Base-by-base conservation (phyloP, 2,797 vertebrate genomes). In the Karalla daura region DNA sequence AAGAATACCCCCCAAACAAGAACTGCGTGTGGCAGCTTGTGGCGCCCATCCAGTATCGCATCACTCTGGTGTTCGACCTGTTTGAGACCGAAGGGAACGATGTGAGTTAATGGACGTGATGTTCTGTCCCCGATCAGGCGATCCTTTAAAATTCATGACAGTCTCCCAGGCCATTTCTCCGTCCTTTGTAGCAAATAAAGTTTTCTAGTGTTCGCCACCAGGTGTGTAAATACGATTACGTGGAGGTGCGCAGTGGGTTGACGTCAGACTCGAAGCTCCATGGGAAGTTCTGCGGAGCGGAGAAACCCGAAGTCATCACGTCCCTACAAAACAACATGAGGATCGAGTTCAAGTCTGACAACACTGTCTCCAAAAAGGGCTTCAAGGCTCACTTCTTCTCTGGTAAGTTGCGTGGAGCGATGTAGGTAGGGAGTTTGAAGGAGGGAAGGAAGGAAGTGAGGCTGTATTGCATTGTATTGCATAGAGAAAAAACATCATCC, bases 21-120 rank as follows among this genome's bases (percentile, higher is more conserved):
- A 98, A 99, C 91, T 99, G 98, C 45, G 95, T 99, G 87, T 99
- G 98, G 98, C 97, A 99, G 80, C 91, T 99, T 83, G 96, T 97
- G 86, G 97, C 97, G 0, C 97, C 98, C 44, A 92, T 94, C n/a
- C 98, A 98, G 88, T 96, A 98, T 73, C 95, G 96, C 62, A 98
- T 99, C 90, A 98, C 97, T 0, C 92, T 99, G 65, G 93, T 94
- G 53, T 99, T 99, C 0, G 96, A 98, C 47, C 93, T 95, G 80
- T 99, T 99, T 0, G 97, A 99, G 92, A 96, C 94, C 0, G 98
- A 99, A 78, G 97, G 98, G 75, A 99, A 98, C 0, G 97, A 99
- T 0, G 98, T 98, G 83, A 62, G 89, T 79, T 27, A 0, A 25
- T 6, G 5, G 14, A 9, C 13, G 9, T 20, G 1, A 32, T 32